These are phyloP conservation scores for Laticauda colubrina DNA, from an alignment of 2,113 vertebrate genomes.

Conservation along the genomic window DNA sequence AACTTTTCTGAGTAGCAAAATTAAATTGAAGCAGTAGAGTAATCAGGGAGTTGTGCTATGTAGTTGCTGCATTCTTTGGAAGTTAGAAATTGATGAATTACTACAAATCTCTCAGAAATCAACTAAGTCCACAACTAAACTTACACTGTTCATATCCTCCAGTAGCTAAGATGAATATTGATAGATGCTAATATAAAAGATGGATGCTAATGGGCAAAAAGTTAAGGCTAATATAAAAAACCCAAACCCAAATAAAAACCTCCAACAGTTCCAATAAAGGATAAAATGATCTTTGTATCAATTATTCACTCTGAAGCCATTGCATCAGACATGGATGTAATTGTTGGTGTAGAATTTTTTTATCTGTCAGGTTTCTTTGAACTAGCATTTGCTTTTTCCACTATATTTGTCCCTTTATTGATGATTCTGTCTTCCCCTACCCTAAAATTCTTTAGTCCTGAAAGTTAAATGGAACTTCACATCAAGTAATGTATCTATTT, in stretches of 20 bases:
- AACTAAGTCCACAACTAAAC: not conserved
- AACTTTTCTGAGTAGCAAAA: not conserved
- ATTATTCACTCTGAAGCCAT: slow-evolving; percentile 51
- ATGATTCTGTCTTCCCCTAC: slow-evolving; percentile 34
- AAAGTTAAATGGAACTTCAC: slow-evolving; percentile 51
- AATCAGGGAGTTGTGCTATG: not conserved
- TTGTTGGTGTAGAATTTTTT: slow-evolving; percentile 32
- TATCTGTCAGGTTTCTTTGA: slow-evolving; percentile 42
- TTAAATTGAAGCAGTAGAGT: not conserved
- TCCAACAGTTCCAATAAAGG: slow-evolving; percentile 12
- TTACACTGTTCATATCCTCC: not conserved
- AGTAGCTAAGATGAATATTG: not conserved
- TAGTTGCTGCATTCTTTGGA: not conserved
- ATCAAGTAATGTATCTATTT: slow-evolving; percentile 38
- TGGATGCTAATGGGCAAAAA: not conserved
- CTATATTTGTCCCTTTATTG: slow-evolving; percentile 55
- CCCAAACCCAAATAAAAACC: not conserved
- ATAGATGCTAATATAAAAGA: slow-evolving; percentile 6
- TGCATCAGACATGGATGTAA: slow-evolving; percentile 27
- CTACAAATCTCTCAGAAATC: not conserved
- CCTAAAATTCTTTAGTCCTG: slow-evolving; percentile 47
- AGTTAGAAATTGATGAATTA: not conserved
- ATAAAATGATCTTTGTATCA: slow-evolving; percentile 30
- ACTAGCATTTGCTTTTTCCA: slow-evolving; percentile 46
- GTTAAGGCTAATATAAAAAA: slow-evolving; percentile 11